Percentiles rank a stretch among this genome's conserved stretches.
These are phyloP conservation scores for Eueremaeus valkanovi DNA, from an alignment of 2,888 invertebrate species.

Conservation along the genomic window DNA sequence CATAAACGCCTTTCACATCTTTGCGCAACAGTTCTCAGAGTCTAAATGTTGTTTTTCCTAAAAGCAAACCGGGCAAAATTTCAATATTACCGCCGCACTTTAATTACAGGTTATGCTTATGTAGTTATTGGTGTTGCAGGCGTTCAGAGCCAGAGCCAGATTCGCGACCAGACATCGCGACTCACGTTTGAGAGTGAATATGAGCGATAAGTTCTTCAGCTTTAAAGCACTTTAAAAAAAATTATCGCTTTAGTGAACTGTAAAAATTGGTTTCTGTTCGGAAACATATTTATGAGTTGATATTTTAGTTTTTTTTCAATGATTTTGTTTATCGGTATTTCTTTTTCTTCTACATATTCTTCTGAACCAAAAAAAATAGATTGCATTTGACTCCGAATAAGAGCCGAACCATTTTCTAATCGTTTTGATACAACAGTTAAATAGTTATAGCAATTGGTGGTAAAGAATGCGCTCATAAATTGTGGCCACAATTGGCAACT, in stretches of 20 bases:
- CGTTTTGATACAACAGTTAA: too few relatives aligned
- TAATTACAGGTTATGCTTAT: constrained; percentile 22
- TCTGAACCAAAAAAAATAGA: neutral
- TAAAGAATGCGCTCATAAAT: constrained; percentile 32
- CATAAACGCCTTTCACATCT: constrained; percentile 12
- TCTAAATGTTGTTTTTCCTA: neutral
- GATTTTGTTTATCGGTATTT: neutral
- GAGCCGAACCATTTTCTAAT: too few relatives aligned
- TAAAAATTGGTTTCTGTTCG: neutral
- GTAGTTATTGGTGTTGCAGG: neutral
- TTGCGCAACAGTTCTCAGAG: neutral
- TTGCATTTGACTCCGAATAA: neutral
- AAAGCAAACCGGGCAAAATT: neutral
- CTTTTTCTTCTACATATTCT: neutral
- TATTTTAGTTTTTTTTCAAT: neutral
- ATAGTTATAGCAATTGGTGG: constrained; percentile 28
- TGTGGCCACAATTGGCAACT: constrained; percentile 1
- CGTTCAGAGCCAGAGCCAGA: too few relatives aligned
- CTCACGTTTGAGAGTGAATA: neutral
- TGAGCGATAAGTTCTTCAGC: neutral
- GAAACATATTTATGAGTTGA: neutral
- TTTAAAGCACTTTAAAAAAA: neutral
- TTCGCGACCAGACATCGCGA: constrained; percentile 22
- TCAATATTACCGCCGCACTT: constrained; percentile 15
- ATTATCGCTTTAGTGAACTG: neutral